phyloP scores from a whole-genome alignment of 2,113 vertebrate genomes.

The Leiothrix lutea region DNA sequence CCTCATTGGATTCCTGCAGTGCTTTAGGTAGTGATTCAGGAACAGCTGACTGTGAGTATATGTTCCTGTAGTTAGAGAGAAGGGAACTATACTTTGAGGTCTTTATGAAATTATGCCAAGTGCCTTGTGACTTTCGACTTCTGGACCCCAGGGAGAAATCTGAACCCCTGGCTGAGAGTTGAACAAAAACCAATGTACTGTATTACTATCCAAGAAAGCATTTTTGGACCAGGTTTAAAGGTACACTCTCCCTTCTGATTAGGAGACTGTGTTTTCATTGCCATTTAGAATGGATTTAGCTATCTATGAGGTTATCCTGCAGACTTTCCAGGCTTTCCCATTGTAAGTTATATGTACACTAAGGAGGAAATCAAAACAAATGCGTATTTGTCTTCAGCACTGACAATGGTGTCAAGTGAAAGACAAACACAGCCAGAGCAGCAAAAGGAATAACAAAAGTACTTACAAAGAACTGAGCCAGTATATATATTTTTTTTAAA shows the following conservation, averaged over 20 bases:
- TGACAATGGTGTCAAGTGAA: background rate
- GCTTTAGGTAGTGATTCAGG: conserved; percentile 22
- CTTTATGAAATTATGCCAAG: background rate
- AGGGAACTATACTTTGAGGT: background rate
- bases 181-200: background rate
- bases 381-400: conserved; percentile 37
- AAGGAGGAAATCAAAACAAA: conserved; percentile 64
- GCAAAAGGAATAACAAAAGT: conserved; percentile 34
- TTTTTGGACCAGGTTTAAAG: conserved; percentile 45
- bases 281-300: conserved; percentile 50
- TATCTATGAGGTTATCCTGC: conserved; percentile 70
- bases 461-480: background rate
- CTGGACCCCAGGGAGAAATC: background rate
- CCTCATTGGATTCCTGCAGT: background rate
- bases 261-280: conserved; percentile 27
- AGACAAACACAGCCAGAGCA: conserved; percentile 19
- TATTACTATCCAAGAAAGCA: conserved; percentile 44
- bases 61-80: background rate
- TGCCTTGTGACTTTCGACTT: conserved; percentile 23
- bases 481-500: background rate
- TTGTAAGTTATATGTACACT: conserved; percentile 42
- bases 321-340: conserved; percentile 65
- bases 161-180: conserved; percentile 3
- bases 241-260: conserved; percentile 26
- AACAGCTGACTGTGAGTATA: conserved; percentile 5